Evolutionary conservation across 2,888 invertebrate genomes (phyloP), one percentile per base, ranked within the genome.

Genomic region (Dasypogon diadema): DNA sequence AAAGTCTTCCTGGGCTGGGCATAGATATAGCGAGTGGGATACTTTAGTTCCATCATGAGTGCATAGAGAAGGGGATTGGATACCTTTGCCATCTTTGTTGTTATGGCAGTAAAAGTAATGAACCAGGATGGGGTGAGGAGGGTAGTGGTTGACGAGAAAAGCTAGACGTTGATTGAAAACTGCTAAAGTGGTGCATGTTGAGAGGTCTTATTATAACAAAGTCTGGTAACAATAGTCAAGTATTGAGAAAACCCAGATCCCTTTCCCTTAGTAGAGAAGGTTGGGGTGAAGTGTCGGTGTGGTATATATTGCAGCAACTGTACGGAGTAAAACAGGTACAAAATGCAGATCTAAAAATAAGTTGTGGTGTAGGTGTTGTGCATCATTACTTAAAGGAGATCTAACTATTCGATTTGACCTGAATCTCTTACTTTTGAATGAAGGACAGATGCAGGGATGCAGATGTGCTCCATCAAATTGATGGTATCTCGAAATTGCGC

Each of bases 81-180:
- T 42, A 42, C 42, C 42, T 42, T 42, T 30, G 34, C 34, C 34
- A 30, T 30, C n/a, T n/a, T 42, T 42, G 42, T n/a, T 3, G n/a
- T 42, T 12, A 12, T 42, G 70, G 24, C 16, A n/a, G 18, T 18
- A 12, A 8, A 16, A 22, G 54, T 46, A n/a, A n/a, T n/a, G n/a
- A n/a, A n/a, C n/a, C n/a, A n/a, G n/a, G n/a, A n/a, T n/a, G n/a
- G n/a, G 21, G 22, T 70, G 34, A 37, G 24, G 12, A 3, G 6
- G 16, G 22, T 56, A 26, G 56, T 56, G 56, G 30, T 30, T 58
- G 65, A 65, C 21, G 42, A 42, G 22, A 46, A 63, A 42, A 21
- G 2, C 70, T 21, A 70, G 70, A 70, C 30, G 70, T 54, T 70
- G 70, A 70, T 70, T 70, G 70, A 70, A 70, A 70, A 70, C 70